Conservation (phyloP, 2,888 invertebrate genomes). For the Antheraea yamamai region DNA sequence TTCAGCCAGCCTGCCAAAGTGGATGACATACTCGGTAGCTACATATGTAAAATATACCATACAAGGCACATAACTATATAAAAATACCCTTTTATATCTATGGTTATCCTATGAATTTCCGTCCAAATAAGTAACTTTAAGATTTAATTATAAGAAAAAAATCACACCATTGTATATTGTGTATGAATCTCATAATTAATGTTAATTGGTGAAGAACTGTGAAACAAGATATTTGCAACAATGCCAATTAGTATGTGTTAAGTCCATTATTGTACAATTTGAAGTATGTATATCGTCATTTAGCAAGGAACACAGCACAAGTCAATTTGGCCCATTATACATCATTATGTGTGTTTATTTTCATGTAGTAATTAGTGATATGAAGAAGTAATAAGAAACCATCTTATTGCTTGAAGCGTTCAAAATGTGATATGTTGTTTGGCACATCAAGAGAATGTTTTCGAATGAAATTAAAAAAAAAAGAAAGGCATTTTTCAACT, state of each 20-base stretch:
- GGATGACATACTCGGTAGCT: too few relatives aligned
- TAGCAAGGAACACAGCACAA: too few relatives aligned
- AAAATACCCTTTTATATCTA: not conserved
- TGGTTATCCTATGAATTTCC: conserved; percentile 22
- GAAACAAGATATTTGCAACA: conserved; percentile 1
- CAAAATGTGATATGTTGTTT: too few relatives aligned
- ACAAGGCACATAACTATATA: not conserved
- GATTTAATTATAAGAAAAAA: conserved; percentile 20
- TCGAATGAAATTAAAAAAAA: too few relatives aligned
- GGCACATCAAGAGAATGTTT: too few relatives aligned
- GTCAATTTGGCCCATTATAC: too few relatives aligned
- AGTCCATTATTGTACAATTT: not conserved
- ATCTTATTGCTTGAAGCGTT: too few relatives aligned
- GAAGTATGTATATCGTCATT: not conserved
- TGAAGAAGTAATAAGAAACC: too few relatives aligned
- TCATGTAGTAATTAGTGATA: too few relatives aligned
- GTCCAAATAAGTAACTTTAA: conserved; percentile 31
- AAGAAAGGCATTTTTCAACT: too few relatives aligned
- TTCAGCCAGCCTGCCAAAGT: too few relatives aligned
- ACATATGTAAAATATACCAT: not conserved
- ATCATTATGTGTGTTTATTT: too few relatives aligned
- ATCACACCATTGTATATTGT: not conserved
- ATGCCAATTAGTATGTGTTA: not conserved
- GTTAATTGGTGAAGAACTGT: not conserved
- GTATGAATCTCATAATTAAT: conserved; percentile 33